Evolutionary conservation across 92 coral and sea anemone genomes (phyloP).

Genomic region (Heteractis magnifica): DNA sequence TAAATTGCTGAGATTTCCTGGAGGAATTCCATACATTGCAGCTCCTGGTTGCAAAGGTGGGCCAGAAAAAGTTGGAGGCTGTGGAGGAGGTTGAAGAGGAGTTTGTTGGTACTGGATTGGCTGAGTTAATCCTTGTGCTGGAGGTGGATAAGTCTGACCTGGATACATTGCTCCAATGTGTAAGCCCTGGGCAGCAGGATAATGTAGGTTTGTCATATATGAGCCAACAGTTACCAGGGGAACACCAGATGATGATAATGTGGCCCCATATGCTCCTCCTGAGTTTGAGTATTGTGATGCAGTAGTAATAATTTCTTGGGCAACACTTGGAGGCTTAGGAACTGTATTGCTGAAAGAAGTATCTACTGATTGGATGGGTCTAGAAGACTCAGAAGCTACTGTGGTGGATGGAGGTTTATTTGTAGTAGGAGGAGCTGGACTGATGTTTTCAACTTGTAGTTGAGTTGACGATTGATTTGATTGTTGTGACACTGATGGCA

Average conservation of each 20-base stretch:
- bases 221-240: constrained; percentile 39
- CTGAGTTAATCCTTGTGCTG: constrained; percentile 60
- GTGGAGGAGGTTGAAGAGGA: constrained; percentile 52
- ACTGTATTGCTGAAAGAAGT: constrained; percentile 44
- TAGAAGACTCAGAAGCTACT: constrained; percentile 53
- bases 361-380: constrained; percentile 58
- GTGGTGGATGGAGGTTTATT: constrained; percentile 36
- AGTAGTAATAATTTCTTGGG: constrained; percentile 2
- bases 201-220: constrained; percentile 34
- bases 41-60: constrained; percentile 50
- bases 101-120: constrained; percentile 29
- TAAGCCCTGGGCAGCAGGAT: constrained; percentile 29
- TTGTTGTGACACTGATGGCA: constrained; percentile 47
- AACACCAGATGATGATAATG: constrained; percentile 16
- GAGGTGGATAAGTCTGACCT: constrained; percentile 63
- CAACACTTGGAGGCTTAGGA: constrained; percentile 3
- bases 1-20: constrained; percentile 47
- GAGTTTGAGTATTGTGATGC: constrained; percentile 9
- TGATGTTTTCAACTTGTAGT: constrained; percentile 87
- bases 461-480: constrained; percentile 53
- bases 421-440: constrained; percentile 84
- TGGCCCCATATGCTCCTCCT: constrained; percentile 1
- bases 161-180: constrained; percentile 62
- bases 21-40: constrained; percentile 72
- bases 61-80: constrained; percentile 56